A percentile compares a stretch with the other conserved stretches of the same genome.
These are phyloP conservation scores for Autographa gamma DNA, from an alignment of 2,888 invertebrate species.

Conservation along the genomic window DNA sequence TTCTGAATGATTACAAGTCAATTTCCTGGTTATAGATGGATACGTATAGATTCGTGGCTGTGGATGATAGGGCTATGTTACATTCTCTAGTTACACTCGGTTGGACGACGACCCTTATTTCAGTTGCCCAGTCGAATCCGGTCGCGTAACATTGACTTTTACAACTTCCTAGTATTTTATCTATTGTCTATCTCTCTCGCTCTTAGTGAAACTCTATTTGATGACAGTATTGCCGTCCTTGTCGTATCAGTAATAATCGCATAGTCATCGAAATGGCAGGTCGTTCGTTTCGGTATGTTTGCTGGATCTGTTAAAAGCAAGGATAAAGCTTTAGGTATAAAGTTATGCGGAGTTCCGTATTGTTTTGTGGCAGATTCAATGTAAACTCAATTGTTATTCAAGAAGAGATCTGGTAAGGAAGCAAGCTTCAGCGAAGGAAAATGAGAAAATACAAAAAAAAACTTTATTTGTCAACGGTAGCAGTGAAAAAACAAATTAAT, in stretches of 20 bases:
- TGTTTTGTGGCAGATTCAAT: conserved; percentile 22
- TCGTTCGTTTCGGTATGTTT: conserved; percentile 49
- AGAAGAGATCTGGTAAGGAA: conserved; percentile 13
- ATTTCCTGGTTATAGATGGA: no score
- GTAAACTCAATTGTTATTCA: conserved; percentile 25
- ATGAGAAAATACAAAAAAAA: neutral
- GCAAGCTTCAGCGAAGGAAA: neutral
- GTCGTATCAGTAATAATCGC: conserved; percentile 51
- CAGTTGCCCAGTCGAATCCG: conserved; percentile 40
- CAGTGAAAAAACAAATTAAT: no score
- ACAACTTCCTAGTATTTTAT: conserved; percentile 48
- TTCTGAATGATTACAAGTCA: no score
- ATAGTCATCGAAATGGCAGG: conserved; percentile 51
- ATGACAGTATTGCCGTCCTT: conserved; percentile 35
- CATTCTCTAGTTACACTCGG: conserved; percentile 16
- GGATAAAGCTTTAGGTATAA: conserved; percentile 17
- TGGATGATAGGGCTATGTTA: neutral
- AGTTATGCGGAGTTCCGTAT: conserved; percentile 12
- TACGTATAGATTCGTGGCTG: neutral
- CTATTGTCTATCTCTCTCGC: conserved; percentile 29
- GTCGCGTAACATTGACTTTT: conserved; percentile 59
- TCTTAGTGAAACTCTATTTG: neutral
- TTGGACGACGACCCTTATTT: conserved; percentile 23
- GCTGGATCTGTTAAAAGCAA: conserved; percentile 44
- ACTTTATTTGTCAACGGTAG: no score